Base-by-base conservation (phyloP, 2,797 vertebrate species). In the Alosa sapidissima region DNA sequence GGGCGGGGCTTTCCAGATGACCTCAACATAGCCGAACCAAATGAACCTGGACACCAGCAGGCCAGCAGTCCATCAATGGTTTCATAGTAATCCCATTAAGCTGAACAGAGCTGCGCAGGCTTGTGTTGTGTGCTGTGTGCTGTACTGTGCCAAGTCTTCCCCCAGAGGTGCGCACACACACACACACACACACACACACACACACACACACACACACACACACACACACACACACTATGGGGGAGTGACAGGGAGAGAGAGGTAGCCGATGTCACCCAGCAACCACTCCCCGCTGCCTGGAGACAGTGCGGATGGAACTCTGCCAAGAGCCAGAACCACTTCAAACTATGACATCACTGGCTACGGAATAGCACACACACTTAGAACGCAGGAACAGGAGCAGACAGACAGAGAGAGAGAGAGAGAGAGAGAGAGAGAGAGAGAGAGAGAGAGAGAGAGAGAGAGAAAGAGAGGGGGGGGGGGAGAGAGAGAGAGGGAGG, bases 131-230 rank as follows among this genome's bases (percentile, higher is more conserved):
- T 62, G 58, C 3, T 62, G 19, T 72, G 10, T 72, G 10, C 62
- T 60, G 55, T 60, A 3, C 55, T 60, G 55, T 60, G 21, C 55
- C 19, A 5, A 19, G 16, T 19, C 19, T 58, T 58, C 16, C 5
- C 14, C 16, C 54, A 58, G 4, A 72, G 10, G 9, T 2, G 36
- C 33, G 36, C 65, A 36, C 65, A 72, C 65, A 72, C 65, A 72
- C 65, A 72, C 65, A 72, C 62, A 68, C 24, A 68, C 62, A 68
- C 62, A 33, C 62, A 33, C 62, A 68, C 62, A 68, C 24, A 68
- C 2, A 28, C 55, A 16, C 55, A 16, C 14, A 58, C 14, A 58
- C 55, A 21, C 55, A 58, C 9, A 58, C 54, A 9, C n/a, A n/a
- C 55, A 21, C 55, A 16, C 55, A 16, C 14, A 58, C 14, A 58